Evolutionary conservation across 2,888 invertebrate species (phyloP).

Genomic region (Galeopsomyia nigrocyanea): DNA sequence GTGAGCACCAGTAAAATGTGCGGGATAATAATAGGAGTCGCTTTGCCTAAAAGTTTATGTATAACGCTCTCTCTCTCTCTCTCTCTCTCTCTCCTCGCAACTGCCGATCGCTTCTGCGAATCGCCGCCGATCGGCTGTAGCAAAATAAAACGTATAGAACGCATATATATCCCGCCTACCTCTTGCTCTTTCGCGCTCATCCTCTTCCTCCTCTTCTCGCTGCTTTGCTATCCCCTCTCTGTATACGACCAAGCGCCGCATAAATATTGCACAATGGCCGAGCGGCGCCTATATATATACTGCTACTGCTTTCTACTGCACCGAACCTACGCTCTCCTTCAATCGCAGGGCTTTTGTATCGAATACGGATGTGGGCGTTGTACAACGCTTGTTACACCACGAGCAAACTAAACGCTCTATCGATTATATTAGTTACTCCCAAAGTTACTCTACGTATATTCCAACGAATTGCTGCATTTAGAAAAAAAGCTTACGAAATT

Average conservation of each 20-base stretch:
- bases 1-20: slow-evolving; percentile 7
- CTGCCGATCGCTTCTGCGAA: slow-evolving; percentile 46
- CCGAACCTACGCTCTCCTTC: neutral
- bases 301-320: neutral
- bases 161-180: neutral
- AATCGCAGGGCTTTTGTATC: neutral
- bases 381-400: too few species aligned
- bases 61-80: slow-evolving; percentile 14
- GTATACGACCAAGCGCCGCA: slow-evolving; percentile 34
- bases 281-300: neutral
- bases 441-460: neutral
- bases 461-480: too few species aligned
- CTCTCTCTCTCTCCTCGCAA: slow-evolving; percentile 31
- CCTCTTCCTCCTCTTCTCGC: neutral
- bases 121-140: slow-evolving; percentile 8
- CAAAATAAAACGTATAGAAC: slow-evolving; percentile 32
- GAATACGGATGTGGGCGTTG: neutral
- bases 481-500: too few species aligned
- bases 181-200: neutral
- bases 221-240: neutral
- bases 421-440: too few species aligned
- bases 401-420: too few species aligned
- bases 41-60: slow-evolving; percentile 30
- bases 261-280: slow-evolving; percentile 41
- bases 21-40: slow-evolving; percentile 38